These are phyloP conservation scores for Hemicrepidius hirtus DNA, from an alignment of 2,888 invertebrate species.

Conservation along the genomic window DNA sequence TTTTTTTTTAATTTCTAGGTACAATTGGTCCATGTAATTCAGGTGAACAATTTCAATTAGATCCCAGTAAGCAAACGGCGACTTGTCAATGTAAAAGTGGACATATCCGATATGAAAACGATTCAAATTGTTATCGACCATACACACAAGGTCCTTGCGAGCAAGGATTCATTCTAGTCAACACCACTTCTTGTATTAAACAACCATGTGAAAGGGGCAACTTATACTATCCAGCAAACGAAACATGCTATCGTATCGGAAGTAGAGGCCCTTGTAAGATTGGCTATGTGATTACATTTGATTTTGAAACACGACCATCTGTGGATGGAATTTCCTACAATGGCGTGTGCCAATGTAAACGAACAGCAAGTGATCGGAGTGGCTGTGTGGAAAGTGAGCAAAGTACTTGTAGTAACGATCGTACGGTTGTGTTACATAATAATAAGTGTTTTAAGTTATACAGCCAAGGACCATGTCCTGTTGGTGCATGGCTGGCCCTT, in stretches of 20 bases:
- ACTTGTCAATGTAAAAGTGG: conserved; percentile 82
- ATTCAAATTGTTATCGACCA: conserved; percentile 84
- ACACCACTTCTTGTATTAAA: conserved; percentile 80
- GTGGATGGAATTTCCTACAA: conserved; percentile 88
- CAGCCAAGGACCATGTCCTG: conserved; percentile 84
- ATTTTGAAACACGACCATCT: conserved; percentile 85
- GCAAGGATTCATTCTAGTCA: conserved; percentile 80
- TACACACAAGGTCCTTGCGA: conserved; percentile 88
- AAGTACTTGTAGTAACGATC: conserved; percentile 60
- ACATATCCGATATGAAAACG: conserved; percentile 77
- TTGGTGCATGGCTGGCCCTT: conserved; percentile 82
- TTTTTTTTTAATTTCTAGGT: conserved; percentile 71
- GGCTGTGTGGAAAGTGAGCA: conserved; percentile 57
- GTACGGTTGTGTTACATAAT: conserved; percentile 79
- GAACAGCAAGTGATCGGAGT: conserved; percentile 60
- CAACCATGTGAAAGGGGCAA: conserved; percentile 85
- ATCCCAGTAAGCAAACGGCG: conserved; percentile 72
- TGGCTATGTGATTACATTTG: conserved; percentile 86
- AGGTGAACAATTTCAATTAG: conserved; percentile 82
- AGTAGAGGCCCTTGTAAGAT: conserved; percentile 83
- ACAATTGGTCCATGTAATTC: conserved; percentile 83
- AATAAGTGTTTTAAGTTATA: conserved; percentile 86
- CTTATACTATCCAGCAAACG: conserved; percentile 83
- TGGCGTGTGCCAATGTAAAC: conserved; percentile 84
- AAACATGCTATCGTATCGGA: conserved; percentile 86